Evolutionary conservation across 2,888 invertebrate species (phyloP).

Genomic region (Acanthosepion lycidas): DNA sequence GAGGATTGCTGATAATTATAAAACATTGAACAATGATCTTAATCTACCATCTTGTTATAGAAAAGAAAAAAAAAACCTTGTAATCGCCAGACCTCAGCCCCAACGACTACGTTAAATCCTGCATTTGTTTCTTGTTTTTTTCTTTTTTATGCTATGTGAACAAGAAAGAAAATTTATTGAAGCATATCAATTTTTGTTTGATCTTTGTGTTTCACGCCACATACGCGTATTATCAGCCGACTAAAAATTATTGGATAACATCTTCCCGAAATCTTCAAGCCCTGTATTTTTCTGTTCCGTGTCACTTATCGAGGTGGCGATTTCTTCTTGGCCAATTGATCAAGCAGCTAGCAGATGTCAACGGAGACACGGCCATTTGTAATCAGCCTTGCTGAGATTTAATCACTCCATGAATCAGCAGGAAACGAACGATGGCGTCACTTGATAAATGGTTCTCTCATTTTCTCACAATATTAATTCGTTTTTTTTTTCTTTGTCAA

Average conservation of each 20-base stretch:
- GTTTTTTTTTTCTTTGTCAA: background rate
- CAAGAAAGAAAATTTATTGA: background rate
- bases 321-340: background rate
- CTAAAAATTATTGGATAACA: background rate
- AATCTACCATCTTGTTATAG: too few species aligned
- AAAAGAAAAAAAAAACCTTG: background rate
- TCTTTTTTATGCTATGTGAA: background rate
- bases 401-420: conserved; percentile 33
- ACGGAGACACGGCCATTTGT: background rate
- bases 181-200: background rate
- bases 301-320: background rate
- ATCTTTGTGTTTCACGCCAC: background rate
- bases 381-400: background rate
- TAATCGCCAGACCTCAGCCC: background rate
- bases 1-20: too few species aligned
- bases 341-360: background rate
- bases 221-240: background rate
- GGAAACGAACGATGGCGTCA: background rate
- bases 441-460: background rate
- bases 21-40: too few species aligned
- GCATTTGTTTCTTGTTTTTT: too few species aligned
- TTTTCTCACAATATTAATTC: background rate
- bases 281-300: background rate
- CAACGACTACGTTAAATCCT: background rate
- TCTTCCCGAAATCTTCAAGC: background rate